Conservation (phyloP, 2,888 invertebrate genomes). For the Apotomis betuletana region DNA sequence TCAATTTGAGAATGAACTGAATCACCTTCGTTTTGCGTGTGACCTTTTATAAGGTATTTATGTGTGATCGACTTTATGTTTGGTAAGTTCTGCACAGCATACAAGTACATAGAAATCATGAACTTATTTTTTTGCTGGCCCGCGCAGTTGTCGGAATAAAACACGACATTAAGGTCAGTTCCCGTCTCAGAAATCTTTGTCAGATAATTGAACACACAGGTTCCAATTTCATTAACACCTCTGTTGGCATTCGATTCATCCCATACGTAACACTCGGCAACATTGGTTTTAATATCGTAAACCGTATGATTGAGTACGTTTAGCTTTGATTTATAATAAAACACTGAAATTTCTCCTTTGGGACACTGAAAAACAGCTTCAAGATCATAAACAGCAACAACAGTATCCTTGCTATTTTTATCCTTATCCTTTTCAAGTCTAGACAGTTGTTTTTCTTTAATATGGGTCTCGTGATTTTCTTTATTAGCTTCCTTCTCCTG, state of each 20-base stretch:
- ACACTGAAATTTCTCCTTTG: constrained; percentile 51
- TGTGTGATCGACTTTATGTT: constrained; percentile 29
- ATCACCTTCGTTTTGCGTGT: constrained; percentile 49
- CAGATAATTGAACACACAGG: constrained; percentile 55
- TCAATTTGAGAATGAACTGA: constrained; percentile 44
- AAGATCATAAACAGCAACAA: constrained; percentile 45
- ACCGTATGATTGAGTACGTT: constrained; percentile 54
- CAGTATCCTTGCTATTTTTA: constrained; percentile 44
- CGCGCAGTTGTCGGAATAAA: constrained; percentile 55
- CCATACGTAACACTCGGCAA: constrained; percentile 54
- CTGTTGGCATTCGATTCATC: constrained; percentile 49
- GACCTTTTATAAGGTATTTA: constrained; percentile 48
- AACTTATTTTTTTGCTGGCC: constrained; percentile 52
- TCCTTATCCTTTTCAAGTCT: constrained; percentile 47
- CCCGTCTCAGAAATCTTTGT: constrained; percentile 43
- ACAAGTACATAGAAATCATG: constrained; percentile 20
- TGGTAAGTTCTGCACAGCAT: constrained; percentile 15
- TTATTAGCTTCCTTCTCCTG: no score
- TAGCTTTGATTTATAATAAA: constrained; percentile 55
- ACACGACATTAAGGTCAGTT: constrained; percentile 47
- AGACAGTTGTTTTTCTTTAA: neutral
- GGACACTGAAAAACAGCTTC: constrained; percentile 55
- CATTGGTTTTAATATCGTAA: constrained; percentile 48
- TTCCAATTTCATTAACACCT: constrained; percentile 53
- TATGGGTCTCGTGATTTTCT: no score